Evolutionary conservation across 2,113 vertebrate species (phyloP).

Genomic region (Pholis gunnellus): DNA sequence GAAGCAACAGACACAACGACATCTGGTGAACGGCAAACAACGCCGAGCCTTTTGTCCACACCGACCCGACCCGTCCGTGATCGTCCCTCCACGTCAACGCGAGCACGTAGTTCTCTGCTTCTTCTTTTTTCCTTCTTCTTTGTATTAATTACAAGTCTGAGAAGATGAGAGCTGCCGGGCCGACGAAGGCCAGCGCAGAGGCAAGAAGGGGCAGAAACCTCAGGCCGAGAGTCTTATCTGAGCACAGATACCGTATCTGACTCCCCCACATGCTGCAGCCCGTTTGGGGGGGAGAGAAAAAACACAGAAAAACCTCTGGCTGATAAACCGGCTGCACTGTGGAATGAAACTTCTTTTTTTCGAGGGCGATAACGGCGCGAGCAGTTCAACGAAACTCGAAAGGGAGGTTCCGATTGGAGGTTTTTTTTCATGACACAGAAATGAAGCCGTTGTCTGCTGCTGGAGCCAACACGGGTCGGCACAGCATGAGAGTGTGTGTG

Average conservation of each 20-base stretch:
- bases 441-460: constrained; percentile 10
- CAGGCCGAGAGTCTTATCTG: constrained; percentile 63
- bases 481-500: constrained; percentile 5
- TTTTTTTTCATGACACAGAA: not conserved
- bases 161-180: constrained; percentile 12
- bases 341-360: constrained; percentile 37
- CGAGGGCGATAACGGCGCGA: constrained; percentile 22
- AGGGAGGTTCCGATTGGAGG: not conserved
- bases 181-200: constrained; percentile 24
- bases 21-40: constrained; percentile 9
- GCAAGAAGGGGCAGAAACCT: constrained; percentile 30
- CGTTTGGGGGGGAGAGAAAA: not conserved
- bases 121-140: not conserved
- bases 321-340: constrained; percentile 43
- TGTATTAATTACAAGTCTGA: constrained; percentile 6
- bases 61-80: not conserved
- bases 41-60: too few species aligned
- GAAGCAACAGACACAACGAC: not conserved
- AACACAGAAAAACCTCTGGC: not conserved
- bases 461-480: too few species aligned
- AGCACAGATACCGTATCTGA: constrained; percentile 56
- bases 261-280: constrained; percentile 30
- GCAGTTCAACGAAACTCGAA: constrained; percentile 1
- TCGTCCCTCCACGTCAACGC: constrained; percentile 3
- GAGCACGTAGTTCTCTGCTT: not conserved